Evolutionary conservation across 2,113 vertebrate genomes (phyloP).

Genomic region (Plotosus lineatus): DNA sequence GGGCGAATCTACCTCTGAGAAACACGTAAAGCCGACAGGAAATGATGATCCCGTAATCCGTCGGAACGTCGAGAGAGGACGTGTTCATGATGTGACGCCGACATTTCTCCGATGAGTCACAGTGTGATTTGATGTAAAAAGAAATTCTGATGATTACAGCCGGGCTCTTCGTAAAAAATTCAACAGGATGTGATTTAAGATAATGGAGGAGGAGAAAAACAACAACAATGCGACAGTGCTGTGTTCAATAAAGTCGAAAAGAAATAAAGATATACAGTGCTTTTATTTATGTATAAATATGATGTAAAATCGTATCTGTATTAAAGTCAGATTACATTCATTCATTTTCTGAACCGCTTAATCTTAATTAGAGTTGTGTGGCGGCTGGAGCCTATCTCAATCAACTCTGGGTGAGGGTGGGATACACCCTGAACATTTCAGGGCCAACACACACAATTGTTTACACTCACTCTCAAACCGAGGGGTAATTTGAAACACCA

Average conservation of each 20-base stretch:
- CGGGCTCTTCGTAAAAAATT: background rate
- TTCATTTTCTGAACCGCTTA: too few species aligned
- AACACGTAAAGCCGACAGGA: constrained; percentile 1
- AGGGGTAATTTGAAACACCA: too few species aligned
- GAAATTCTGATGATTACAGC: background rate
- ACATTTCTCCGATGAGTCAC: background rate
- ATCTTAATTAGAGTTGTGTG: too few species aligned
- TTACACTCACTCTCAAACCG: too few species aligned
- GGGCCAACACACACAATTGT: too few species aligned
- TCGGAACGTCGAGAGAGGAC: constrained; percentile 16
- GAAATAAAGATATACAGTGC: background rate
- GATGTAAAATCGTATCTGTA: too few species aligned
- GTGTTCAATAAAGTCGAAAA: background rate
- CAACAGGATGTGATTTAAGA: constrained; percentile 4
- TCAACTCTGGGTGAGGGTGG: too few species aligned
- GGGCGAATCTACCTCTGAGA: constrained; percentile 1
- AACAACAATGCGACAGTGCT: rapidly evolving
- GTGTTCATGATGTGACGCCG: background rate
- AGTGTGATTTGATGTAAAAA: background rate
- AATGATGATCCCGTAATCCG: constrained; percentile 29
- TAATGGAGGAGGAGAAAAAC: background rate
- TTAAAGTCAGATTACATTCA: too few species aligned
- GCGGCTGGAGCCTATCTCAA: too few species aligned
- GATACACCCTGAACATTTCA: too few species aligned
- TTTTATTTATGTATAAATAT: too few species aligned